Base-by-base conservation (phyloP, 2,113 vertebrate species). In the Brachyistius frenatus region DNA sequence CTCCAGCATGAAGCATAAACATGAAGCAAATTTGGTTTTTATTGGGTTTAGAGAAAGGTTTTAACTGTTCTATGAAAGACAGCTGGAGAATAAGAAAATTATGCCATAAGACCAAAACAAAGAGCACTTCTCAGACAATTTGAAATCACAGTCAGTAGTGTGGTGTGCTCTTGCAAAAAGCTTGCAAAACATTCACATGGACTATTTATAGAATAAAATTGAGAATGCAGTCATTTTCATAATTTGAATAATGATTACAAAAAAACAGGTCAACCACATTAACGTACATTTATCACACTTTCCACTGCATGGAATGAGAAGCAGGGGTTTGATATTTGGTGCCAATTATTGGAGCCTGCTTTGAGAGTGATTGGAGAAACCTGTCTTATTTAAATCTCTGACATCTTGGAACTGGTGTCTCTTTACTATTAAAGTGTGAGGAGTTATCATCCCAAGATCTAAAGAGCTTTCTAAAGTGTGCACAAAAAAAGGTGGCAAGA, bases 1-100 rank as follows among this genome's bases (percentile, higher is more conserved):
- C 71, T 9, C 73, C 62, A 49, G 55, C 23, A 53, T 35, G 31
- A 58, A 55, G 44, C 71, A 15, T 58, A 76, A 54, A 62, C 65
- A 75, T 36, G 66, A 73, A 66, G 37, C 11, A 49, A 41, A 11
- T 44, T 60, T 30, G 66, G n/a, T 81, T 71, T 56, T 60, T 37
- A 47, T 7, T 50, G 44, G 35, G 47, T 49, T 35, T 33, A 65
- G 50, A 74, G 58, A 58, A 53, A 14, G 5, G 39, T 74, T 71
- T 69, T 16, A n/a, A 56, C 33, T 30, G 32, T 64, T 81, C 64
- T 53, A 33, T 32, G n/a, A 7, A 32, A 4, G 3, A 73, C 2
- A 53, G 64, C 36, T n/a, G 36, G 13, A 53, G 53, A 76, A 70
- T 31, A 14, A 35, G 30, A 52, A 14, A 39, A 2, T 16, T 30